phyloP scores from a whole-genome alignment of 2,888 invertebrate species.

The Brenthis hecate region DNA sequence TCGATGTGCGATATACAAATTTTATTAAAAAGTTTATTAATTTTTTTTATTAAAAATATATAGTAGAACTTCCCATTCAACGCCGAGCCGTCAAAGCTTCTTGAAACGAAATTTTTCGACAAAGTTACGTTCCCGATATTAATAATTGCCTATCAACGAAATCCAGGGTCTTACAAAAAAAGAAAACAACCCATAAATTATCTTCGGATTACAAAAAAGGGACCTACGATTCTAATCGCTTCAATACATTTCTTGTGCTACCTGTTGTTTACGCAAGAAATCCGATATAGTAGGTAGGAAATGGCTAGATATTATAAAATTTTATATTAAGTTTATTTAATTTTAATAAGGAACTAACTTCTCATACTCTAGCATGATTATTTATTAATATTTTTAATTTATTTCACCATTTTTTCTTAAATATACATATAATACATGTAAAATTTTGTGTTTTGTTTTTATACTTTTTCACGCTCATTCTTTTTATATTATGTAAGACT shows the following conservation, averaged over 20 bases:
- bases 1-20: too few species aligned
- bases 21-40: too few species aligned
- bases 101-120: conserved; percentile 7
- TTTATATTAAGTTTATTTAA: too few species aligned
- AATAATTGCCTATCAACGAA: conserved; percentile 32
- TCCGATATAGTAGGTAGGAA: background rate
- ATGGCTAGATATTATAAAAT: too few species aligned
- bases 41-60: background rate
- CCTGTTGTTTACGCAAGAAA: conserved; percentile 53
- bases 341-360: too few species aligned
- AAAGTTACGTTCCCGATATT: conserved; percentile 13
- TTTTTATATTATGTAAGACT: too few species aligned
- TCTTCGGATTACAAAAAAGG: conserved; percentile 39
- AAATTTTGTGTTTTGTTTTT: too few species aligned
- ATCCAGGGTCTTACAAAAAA: conserved; percentile 34
- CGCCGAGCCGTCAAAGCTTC: conserved; percentile 18
- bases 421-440: too few species aligned
- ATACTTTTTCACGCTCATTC: too few species aligned
- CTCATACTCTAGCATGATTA: too few species aligned
- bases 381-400: too few species aligned
- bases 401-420: too few species aligned
- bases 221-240: conserved; percentile 57
- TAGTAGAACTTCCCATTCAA: background rate
- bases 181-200: conserved; percentile 42
- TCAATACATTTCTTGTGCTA: conserved; percentile 61